These are phyloP conservation scores for Ecdyonurus torrentis DNA, from an alignment of 2,888 invertebrate species.

Conservation along the genomic window DNA sequence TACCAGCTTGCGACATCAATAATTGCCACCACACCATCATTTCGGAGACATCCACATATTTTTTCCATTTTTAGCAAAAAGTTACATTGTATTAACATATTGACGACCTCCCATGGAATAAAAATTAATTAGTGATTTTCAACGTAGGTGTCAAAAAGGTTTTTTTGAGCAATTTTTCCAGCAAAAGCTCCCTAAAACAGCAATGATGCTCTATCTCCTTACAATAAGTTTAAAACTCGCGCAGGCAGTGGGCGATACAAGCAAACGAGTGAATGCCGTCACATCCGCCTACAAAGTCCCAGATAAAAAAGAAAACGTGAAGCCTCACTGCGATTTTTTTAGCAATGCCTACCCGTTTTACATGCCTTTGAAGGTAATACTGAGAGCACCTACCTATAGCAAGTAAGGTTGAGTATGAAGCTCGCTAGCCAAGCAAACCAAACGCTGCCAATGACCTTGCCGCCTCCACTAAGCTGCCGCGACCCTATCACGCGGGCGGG, in stretches of 20 bases:
- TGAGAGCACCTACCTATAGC: neutral
- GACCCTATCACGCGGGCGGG: neutral
- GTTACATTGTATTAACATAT: no score
- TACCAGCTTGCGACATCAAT: no score
- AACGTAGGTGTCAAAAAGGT: no score
- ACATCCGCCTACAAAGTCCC: neutral
- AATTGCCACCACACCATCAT: no score
- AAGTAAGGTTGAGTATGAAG: neutral
- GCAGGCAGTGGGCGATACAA: neutral
- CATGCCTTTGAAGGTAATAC: neutral
- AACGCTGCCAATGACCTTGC: neutral
- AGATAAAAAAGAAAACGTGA: neutral
- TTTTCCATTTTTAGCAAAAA: no score
- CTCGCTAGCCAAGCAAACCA: no score
- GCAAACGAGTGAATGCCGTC: neutral
- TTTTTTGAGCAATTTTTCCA: no score
- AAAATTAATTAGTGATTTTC: no score
- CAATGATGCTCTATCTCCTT: neutral
- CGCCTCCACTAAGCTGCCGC: no score
- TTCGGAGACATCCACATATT: no score
- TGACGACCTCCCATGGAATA: no score
- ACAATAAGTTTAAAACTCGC: neutral
- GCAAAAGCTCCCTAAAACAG: neutral
- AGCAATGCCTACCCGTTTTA: no score
- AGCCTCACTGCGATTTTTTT: neutral